These are phyloP conservation scores for Heterotis niloticus DNA, from an alignment of 2,113 vertebrate genomes.

Conservation along the genomic window DNA sequence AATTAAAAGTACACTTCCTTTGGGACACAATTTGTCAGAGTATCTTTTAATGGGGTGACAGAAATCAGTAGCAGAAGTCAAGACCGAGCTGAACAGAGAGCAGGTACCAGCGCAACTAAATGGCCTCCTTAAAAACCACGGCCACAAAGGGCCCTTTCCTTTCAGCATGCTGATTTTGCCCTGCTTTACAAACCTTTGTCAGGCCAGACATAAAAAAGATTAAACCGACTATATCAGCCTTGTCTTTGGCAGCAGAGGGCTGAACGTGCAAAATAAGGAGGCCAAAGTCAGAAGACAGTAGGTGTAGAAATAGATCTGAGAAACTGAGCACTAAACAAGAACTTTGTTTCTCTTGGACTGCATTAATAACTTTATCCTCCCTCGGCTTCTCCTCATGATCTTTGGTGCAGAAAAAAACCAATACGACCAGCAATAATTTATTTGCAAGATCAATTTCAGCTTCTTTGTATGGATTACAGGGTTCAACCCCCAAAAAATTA, in stretches of 20 bases:
- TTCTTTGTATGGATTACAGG: too few species aligned
- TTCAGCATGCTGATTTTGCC: conserved; percentile 39
- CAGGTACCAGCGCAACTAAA: conserved; percentile 38
- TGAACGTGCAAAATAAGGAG: conserved; percentile 23
- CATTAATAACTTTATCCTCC: neutral
- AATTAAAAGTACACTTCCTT: conserved; percentile 40
- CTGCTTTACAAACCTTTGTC: conserved; percentile 49
- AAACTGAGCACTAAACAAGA: neutral
- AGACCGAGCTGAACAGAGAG: conserved; percentile 36
- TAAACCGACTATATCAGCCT: conserved; percentile 37
- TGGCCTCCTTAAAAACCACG: too few species aligned
- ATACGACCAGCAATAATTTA: too few species aligned
- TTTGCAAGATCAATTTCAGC: too few species aligned
- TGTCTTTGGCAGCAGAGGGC: conserved; percentile 24
- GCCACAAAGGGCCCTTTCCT: conserved; percentile 21
- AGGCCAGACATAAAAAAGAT: conserved; percentile 32
- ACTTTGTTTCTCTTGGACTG: neutral
- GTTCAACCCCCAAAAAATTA: too few species aligned
- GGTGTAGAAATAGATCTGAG: neutral
- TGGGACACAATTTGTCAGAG: conserved; percentile 46
- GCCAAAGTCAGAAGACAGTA: conserved; percentile 7
- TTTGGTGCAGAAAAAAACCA: neutral
- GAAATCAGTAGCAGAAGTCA: conserved; percentile 16
- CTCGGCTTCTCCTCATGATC: neutral
- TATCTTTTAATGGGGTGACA: conserved; percentile 34